Base-by-base conservation (phyloP, 2,888 invertebrate genomes). In the Cephus rjabovi region DNA sequence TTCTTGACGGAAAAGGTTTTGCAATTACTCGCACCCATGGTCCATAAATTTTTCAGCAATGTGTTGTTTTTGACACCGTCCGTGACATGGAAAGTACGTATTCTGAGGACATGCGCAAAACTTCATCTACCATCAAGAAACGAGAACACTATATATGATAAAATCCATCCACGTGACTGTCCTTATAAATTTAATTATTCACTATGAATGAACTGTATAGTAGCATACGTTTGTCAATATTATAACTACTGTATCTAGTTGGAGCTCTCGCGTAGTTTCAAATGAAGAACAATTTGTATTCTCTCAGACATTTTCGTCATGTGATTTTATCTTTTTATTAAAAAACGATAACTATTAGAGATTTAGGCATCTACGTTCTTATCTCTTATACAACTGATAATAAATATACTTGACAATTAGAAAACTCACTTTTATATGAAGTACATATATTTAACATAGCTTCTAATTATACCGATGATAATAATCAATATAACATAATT, bases 1-100 rank as follows among this genome's bases (percentile, higher is more conserved):
- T 9, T 79, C 77, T 82, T 85, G 9, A 84, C 84, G 9, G 87
- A 88, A 79, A 88, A 88, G 71, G 86, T 86, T 80, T 87, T 88
- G 78, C 87, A 84, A 79, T 84, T 85, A 77, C 79, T 83, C 34
- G 80, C 84, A 75, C 87, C 87, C 88, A 87, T 87, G 34, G 68
- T 79, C 77, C 73, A 56, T 74, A 35, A 31, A 75, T 75, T 75
- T 30, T 68, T 35, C 23, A 56, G 56, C 23, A 56, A 56, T 23
- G 9, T 56, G 2, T 9, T 56, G 23, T 56, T 15, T 56, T 56
- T 56, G 9, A 56, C 56, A 56, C 56, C 2, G 9, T 23, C 56
- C 9, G 23, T 56, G 23, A 6, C 9, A 23, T 9, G 40, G 15
- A 23, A 9, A 9, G 56, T 23, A 56, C 23, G 56, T 56, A 56